Conservation (phyloP, 2,113 vertebrate genomes). For the Chaetops frenatus region DNA sequence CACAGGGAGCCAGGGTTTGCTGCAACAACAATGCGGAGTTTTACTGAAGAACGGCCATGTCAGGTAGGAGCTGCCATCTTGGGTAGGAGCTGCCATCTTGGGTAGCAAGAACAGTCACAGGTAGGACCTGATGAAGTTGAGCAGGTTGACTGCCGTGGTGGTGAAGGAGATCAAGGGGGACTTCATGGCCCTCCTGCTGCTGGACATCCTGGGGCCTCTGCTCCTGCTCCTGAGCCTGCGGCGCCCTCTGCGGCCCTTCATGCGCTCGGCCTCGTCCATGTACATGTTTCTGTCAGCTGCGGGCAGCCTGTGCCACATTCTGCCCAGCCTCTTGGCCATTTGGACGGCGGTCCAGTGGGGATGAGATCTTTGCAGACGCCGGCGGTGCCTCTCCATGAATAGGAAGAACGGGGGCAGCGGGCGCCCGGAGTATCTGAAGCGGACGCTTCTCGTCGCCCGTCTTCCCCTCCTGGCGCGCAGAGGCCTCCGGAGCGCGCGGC, state of each 20-base stretch:
- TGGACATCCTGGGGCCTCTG: too few relatives aligned
- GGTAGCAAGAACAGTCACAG: neutral
- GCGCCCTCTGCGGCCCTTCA: too few relatives aligned
- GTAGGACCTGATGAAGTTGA: too few relatives aligned
- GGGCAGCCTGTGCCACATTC: neutral
- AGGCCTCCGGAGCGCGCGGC: rapidly evolving
- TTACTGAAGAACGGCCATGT: neutral
- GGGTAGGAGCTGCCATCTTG: neutral
- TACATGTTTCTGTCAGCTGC: rapidly evolving
- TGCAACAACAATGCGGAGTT: neutral
- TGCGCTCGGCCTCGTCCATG: neutral
- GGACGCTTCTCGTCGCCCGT: neutral
- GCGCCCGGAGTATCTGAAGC: neutral
- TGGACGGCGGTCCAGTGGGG: too few relatives aligned
- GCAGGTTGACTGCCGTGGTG: too few relatives aligned
- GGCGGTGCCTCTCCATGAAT: neutral
- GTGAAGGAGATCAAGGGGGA: too few relatives aligned
- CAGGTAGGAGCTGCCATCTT: neutral
- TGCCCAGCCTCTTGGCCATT: neutral
- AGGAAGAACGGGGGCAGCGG: neutral
- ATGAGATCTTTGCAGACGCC: too few relatives aligned
- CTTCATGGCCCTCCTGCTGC: too few relatives aligned
- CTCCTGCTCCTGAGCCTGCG: too few relatives aligned
- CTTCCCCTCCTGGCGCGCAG: neutral
- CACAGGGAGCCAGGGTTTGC: neutral